Conservation (phyloP, 2,888 invertebrate genomes). For the Hoplodrina blanda region DNA sequence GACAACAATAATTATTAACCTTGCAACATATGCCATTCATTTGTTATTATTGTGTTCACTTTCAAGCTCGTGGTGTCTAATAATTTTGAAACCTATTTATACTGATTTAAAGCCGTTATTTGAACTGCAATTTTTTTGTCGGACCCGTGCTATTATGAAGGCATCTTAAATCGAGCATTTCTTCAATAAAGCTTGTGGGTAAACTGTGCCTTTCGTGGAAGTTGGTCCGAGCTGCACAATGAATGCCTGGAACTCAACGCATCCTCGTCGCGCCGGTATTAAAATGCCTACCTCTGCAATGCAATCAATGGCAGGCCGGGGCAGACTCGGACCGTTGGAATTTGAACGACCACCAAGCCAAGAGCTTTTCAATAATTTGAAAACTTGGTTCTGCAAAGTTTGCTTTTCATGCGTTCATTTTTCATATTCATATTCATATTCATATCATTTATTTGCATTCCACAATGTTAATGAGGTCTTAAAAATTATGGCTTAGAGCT, state of each 20-base stretch:
- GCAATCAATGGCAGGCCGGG: slow-evolving; percentile 45
- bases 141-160: no score
- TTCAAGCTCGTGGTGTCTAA: no score
- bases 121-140: no score
- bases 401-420: background rate
- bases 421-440: no score
- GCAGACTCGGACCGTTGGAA: slow-evolving; percentile 38
- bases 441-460: no score
- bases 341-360: slow-evolving; percentile 35
- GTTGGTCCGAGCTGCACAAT: slow-evolving; percentile 21
- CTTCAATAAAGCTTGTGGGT: background rate
- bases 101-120: no score
- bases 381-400: background rate
- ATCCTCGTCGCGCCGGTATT: slow-evolving; percentile 39
- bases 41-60: no score
- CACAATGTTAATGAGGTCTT: no score
- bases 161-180: background rate
- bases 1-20: no score
- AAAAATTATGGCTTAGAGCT: no score
- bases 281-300: slow-evolving; percentile 50
- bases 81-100: no score
- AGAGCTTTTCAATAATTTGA: slow-evolving; percentile 16
- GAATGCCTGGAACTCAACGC: slow-evolving; percentile 52
- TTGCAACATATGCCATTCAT: no score
- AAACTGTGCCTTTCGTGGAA: background rate